Base-by-base conservation (phyloP, 2,797 vertebrate species). In the Galaxias olidus region DNA sequence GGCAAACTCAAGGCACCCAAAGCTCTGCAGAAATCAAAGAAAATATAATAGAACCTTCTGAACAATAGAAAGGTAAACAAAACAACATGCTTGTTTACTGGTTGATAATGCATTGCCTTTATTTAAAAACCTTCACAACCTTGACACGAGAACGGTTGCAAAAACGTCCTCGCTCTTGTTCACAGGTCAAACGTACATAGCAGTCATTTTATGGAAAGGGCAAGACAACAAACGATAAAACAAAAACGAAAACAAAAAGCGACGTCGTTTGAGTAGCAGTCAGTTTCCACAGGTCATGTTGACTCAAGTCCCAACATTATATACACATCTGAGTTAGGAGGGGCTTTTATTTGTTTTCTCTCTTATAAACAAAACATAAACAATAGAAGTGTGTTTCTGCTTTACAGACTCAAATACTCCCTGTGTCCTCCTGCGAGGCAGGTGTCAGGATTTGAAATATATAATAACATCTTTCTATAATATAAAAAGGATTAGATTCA, bases 71-170 rank as follows among this genome's bases (percentile, higher is more conserved):
- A 46, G 12, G 14, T 45, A 42, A 12, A 14, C 1, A 14, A 68
- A 1, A n/a, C 9, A 14, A 19, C 40, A 8, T 10, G 12, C 12
- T 8, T 49, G 61, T 51, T 61, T 59, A 71, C 18, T 70, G 67
- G 80, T 82, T 84, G 82, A 86, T 81, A 73, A 74, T 64, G 51
- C 80, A 79, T 84, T 78, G 84, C 82, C 86, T 93, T 93, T 93
- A 93, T 92, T 92, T 89, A 91, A 91, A 90, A 91, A 86, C 63
- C 82, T 87, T 80, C 71, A 91, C 85, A 90, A 79, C 81, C 81
- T 90, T 86, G 87, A 91, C 82, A 90, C 10, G 84, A 80, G 83
- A 86, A 91, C 79, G 86, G 83, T 91, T 91, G 91, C 89, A 91
- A 92, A 92, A 92, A 75, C 76, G 79, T 74, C 78, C 77, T 84